phyloP scores from a whole-genome alignment of 2,888 invertebrate species.

The Hydraecia micacea region DNA sequence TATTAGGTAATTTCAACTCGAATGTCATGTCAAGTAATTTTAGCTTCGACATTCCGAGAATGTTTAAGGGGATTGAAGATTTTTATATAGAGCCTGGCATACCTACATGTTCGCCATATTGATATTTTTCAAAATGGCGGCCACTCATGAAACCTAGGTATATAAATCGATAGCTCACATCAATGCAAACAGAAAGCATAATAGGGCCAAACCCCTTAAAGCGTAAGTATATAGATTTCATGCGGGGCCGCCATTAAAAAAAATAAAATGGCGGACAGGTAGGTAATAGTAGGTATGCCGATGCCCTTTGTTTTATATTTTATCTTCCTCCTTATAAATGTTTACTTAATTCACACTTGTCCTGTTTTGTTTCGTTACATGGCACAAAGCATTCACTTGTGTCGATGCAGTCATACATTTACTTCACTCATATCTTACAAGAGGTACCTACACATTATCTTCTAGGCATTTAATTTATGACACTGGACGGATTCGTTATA shows the following conservation, averaged over 20 bases:
- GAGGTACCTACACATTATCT: conserved; percentile 64
- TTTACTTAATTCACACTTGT: conserved; percentile 26
- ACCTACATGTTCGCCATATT: neutral
- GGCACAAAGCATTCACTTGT: conserved; percentile 88
- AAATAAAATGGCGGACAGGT: neutral
- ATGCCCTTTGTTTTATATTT: conserved; percentile 2
- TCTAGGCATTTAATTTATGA: conserved; percentile 79
- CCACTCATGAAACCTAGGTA: too few relatives aligned
- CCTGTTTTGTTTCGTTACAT: conserved; percentile 72
- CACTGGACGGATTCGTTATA: conserved; percentile 83
- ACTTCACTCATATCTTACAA: conserved; percentile 47
- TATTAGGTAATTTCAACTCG: conserved; percentile 5
- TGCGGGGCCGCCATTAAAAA: neutral
- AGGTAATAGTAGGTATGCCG: neutral
- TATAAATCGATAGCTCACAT: neutral
- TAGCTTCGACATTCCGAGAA: conserved; percentile 10
- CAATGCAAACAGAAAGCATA: neutral
- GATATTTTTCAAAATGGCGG: too few relatives aligned
- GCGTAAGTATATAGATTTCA: too few relatives aligned
- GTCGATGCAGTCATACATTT: conserved; percentile 71
- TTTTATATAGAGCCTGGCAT: neutral
- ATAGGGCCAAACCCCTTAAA: too few relatives aligned
- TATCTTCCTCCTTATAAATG: neutral
- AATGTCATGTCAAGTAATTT: conserved; percentile 40
- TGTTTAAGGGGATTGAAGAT: neutral